Base-by-base conservation (phyloP, 2,797 vertebrate genomes). In the Pseudopleuronectes americanus region DNA sequence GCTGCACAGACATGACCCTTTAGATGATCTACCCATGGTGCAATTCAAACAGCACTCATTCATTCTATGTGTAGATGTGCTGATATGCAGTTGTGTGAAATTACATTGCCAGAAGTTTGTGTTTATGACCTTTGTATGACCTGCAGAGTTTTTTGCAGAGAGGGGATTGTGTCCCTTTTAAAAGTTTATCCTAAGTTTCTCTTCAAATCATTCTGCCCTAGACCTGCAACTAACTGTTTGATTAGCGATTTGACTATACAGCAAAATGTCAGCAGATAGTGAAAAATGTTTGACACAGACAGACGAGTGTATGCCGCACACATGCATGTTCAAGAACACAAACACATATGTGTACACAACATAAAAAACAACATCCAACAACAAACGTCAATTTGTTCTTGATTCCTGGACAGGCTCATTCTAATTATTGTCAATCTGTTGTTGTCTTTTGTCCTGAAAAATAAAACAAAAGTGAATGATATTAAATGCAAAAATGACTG, bases 91-190 rank as follows among this genome's bases (percentile, higher is more conserved):
- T 9, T 48, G 17, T 48, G 19, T 43, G 3, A 67, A 33, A 43
- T 62, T 60, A 45, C 43, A 13, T 43, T 55, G 31, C 49, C 41
- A 43, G 47, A 72, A 51, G 55, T 23, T 26, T 63, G 57, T 56
- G 22, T 24, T 57, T 52, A 71, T 61, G 51, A 74, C 72, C 72
- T 74, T 31, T 17, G 28, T 63, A 9, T 73, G 53, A 79, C 74
- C 79, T 38, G 26, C 9, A 33, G 23, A 68, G 26, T 23, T 52
- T 21, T 76, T 56, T 66, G 24, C n/a, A 28, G 1, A 21, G 4
- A 17, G 13, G 22, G 13, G 64, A 54, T 38, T 14, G 3, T 53
- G 13, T 31, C 4, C 22, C 26, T 36, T 66, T 41, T 24, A 5
- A 61, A 45, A 26, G 53, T 62, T 33, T 24, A 28, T 8, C 5